Conservation (phyloP, 2,888 invertebrate genomes). For the Fabriciana adippe region DNA sequence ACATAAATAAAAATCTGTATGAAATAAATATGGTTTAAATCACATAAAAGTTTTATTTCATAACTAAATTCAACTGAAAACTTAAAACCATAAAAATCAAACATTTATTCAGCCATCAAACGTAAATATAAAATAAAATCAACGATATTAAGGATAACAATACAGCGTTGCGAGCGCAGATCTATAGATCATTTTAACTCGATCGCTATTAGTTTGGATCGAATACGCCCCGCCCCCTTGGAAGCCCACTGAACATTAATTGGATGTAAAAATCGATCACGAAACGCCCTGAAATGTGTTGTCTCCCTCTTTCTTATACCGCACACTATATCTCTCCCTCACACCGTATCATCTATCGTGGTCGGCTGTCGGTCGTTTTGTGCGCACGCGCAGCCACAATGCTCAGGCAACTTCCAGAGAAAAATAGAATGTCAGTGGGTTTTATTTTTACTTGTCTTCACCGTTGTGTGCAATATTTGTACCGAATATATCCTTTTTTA, state of each 20-base stretch:
- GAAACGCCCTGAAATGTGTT: conserved; percentile 65
- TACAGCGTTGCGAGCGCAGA: conserved; percentile 69
- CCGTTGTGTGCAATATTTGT: conserved; percentile 79
- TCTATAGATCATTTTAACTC: conserved; percentile 81
- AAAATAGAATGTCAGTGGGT: conserved; percentile 69
- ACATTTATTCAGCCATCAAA: conserved; percentile 74
- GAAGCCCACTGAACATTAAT: conserved; percentile 81
- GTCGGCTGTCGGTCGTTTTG: conserved; percentile 63
- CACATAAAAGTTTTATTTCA: background rate
- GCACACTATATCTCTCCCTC: conserved; percentile 45
- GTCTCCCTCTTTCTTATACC: conserved; percentile 49
- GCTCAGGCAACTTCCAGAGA: conserved; percentile 72
- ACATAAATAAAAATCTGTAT: background rate
- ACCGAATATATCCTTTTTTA: conserved; percentile 66
- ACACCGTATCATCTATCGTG: conserved; percentile 43
- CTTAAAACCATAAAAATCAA: conserved; percentile 52
- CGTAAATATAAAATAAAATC: conserved; percentile 72
- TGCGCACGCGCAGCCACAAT: conserved; percentile 71
- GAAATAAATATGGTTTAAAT: background rate
- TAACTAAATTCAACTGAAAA: conserved; percentile 20
- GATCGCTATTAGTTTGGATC: conserved; percentile 77
- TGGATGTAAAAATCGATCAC: conserved; percentile 70
- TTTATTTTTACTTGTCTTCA: conserved; percentile 68
- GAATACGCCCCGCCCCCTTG: conserved; percentile 67
- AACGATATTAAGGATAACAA: conserved; percentile 76